phyloP scores from a whole-genome alignment of 2,113 vertebrate genomes.

The Oreochromis tanganicae region DNA sequence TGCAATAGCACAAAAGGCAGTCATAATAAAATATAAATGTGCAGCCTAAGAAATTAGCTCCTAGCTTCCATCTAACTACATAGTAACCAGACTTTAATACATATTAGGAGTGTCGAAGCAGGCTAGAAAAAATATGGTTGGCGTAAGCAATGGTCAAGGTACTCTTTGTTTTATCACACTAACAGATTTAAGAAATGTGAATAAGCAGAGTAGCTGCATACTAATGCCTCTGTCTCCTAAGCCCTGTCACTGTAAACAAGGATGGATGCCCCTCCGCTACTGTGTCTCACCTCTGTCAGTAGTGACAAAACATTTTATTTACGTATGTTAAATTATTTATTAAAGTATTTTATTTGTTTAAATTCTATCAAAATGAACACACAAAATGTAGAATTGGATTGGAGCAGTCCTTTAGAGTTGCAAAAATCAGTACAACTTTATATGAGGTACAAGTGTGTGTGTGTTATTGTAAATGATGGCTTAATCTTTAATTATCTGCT shows the following conservation, averaged over 20 bases:
- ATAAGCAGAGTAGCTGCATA: background rate
- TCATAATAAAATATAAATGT: background rate
- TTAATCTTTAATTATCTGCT: background rate
- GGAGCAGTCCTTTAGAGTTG: background rate
- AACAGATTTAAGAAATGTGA: background rate
- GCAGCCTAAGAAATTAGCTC: background rate
- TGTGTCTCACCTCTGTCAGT: background rate
- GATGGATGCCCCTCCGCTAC: background rate
- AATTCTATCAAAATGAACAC: background rate
- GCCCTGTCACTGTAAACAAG: background rate
- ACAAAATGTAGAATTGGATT: background rate
- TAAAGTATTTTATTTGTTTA: background rate
- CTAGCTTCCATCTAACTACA: background rate
- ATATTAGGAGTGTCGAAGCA: background rate
- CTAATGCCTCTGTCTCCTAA: background rate
- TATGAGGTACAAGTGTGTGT: background rate
- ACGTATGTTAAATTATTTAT: background rate
- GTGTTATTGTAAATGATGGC: background rate
- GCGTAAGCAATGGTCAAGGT: background rate
- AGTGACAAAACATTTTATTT: background rate
- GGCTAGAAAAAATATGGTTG: background rate
- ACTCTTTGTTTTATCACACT: background rate
- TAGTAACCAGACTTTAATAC: background rate
- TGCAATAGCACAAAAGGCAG: background rate
- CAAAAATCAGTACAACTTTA: too few relatives aligned